Evolutionary conservation across 2,113 vertebrate genomes (phyloP), one percentile per base, ranked within the genome.

Genomic region (Ctenomys sociabilis): DNA sequence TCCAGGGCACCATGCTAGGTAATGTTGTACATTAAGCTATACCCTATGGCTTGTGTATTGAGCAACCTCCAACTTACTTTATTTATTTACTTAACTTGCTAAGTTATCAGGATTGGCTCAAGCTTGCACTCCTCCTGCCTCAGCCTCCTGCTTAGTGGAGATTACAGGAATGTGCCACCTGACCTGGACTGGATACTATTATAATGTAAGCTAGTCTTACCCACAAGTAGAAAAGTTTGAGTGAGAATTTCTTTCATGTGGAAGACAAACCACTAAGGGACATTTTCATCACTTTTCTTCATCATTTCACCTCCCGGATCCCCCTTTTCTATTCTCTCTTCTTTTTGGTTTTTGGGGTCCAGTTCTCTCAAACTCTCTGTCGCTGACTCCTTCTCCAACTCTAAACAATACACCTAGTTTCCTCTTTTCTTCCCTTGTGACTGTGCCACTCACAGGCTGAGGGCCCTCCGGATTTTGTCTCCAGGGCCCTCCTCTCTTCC

Each of bases 231-330:
- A 83, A 83, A 8, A 88, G 81, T 35, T 57, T 87, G 28, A 84
- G n/a, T 82, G 5, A 88, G 37, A 40, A 43, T 45, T 68, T 96
- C 24, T 91, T 93, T 14, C 88, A 49, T 75, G 57, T 93, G 49
- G 8, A 57, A 96, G 73, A 91, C n/a, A 70, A 35, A 94, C 81
- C n/a, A 57, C 22, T 54, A 80, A 96, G 54, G 37, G 30, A 40
- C 7, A 10, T 72, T 70, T 95, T 84, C 63, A 90, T 86, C 13
- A n/a, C 32, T 80, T 80, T 92, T 90, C 26, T 64, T 5, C 40
- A 57, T 24, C 13, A 49, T 26, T 43, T 64, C 32, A 43, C 22
- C 32, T n/a, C 59, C 8, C 1, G 11, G 26, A 35, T 24, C 54
- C 28, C 12, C 52, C 4, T 1, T 10, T 37, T 63, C 37, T 61